Evolutionary conservation across 92 coral and sea anemone genomes (phyloP), one percentile per base, ranked within the genome.

Genomic region (Virgularia gustaviana): DNA sequence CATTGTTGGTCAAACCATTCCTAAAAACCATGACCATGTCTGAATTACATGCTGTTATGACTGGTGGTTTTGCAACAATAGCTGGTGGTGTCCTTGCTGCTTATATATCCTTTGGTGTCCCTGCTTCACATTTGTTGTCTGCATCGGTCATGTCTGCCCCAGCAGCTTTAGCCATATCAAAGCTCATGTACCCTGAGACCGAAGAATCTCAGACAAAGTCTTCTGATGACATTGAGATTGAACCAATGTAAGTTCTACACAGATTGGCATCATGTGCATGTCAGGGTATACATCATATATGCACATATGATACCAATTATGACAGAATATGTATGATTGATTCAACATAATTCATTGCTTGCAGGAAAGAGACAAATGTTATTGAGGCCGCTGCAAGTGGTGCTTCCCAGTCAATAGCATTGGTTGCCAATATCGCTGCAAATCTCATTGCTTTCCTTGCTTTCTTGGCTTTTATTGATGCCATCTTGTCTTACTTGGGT

Each of bases 121-220:
- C 95, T 1, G 96, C 97, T 9, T 88, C 95, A 1, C 97, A 90
- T 63, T 59, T 90, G 39, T 70, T 90, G 68, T 82, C 90, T 65
- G 97, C 97, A 9, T 90, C 97, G 4, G 97, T 90, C 56, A 90
- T 90, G 97, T 90, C 97, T 24, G 97, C 97, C 1, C 97, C 97
- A 12, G 97, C 97, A 5, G 97, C 97, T 6, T 53, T 90, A 0
- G 95, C 95, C 3, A 86, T 90, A 38, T 83, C 97, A 3, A 90
- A 90, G 36, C 76, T 90, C 9, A 79, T 90, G 45, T 90, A 88
- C 38, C 97, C 97, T 1, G 97, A 90, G 65, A 88, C 90, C 0
- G 83, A 83, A 53, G 75, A 71, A 2, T 87, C 97, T 38, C 95
- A 90, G 75, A 85, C 97, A 2, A 63, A 62, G 15, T 1, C 12